A percentile compares a stretch with the other conserved stretches of the same genome.
These are phyloP conservation scores for Orchesellides sinensis DNA, from an alignment of 2,888 invertebrate genomes.

Conservation along the genomic window DNA sequence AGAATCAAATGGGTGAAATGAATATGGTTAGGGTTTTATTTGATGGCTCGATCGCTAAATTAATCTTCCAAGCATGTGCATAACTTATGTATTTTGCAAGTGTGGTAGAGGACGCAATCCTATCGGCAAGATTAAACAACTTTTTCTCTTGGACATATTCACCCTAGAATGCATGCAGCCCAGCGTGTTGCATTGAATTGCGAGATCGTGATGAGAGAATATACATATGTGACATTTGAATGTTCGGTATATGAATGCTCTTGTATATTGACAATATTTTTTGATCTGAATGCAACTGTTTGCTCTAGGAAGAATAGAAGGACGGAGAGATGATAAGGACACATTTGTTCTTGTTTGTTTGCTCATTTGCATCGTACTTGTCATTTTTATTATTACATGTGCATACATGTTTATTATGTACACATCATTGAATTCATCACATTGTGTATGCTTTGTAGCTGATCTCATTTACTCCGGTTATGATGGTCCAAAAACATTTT, in stretches of 20 bases:
- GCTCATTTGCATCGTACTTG: constrained; percentile 48
- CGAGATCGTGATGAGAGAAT: neutral
- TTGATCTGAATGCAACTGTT: neutral
- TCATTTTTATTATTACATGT: constrained; percentile 10
- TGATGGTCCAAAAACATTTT: too few species aligned
- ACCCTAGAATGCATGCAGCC: too few species aligned
- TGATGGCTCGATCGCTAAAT: neutral
- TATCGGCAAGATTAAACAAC: neutral
- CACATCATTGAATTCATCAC: too few species aligned
- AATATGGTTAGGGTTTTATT: neutral
- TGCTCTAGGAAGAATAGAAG: neutral
- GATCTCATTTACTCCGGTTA: too few species aligned
- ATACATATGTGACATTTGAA: neutral
- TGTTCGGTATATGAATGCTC: neutral
- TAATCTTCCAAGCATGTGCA: neutral
- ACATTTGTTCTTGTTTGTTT: constrained; percentile 6
- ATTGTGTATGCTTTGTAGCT: too few species aligned
- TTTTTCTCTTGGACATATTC: too few species aligned
- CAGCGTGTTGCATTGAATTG: too few species aligned
- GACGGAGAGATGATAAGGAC: constrained; percentile 16
- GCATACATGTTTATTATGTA: too few species aligned
- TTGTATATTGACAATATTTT: neutral
- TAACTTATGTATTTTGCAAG: neutral
- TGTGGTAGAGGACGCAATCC: neutral
- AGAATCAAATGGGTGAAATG: neutral